phyloP scores from a whole-genome alignment of 1,140 invertebrate genomes.

The Rhopalosiphum maidis region DNA sequence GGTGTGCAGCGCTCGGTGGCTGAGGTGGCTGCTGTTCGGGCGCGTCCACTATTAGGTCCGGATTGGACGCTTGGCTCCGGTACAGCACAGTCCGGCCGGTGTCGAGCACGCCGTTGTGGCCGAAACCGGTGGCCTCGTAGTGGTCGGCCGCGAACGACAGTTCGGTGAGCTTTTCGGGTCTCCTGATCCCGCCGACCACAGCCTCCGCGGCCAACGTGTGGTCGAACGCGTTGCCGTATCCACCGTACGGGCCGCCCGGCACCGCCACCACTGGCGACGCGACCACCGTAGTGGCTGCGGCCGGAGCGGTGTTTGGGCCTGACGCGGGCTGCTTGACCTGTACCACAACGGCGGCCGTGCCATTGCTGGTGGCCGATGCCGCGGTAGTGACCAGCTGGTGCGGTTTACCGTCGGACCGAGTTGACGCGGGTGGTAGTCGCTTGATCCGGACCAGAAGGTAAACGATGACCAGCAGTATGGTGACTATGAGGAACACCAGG shows the following conservation, averaged over 20 bases:
- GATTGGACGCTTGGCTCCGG: constrained; percentile 74
- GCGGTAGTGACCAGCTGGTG: background rate
- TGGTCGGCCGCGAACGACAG: constrained; percentile 70
- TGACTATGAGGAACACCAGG: constrained; percentile 77
- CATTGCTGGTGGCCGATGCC: constrained; percentile 64
- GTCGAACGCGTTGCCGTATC: constrained; percentile 59
- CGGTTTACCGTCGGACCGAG: constrained; percentile 34
- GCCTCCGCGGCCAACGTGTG: constrained; percentile 60
- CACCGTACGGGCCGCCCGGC: constrained; percentile 58
- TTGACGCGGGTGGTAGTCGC: constrained; percentile 71
- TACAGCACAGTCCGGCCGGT: constrained; percentile 61
- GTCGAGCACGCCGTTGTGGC: constrained; percentile 64
- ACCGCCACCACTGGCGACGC: constrained; percentile 63
- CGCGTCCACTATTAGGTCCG: constrained; percentile 83
- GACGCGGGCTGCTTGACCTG: constrained; percentile 61
- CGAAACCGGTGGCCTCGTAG: constrained; percentile 65
- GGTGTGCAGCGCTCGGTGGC: background rate
- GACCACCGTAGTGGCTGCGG: constrained; percentile 62
- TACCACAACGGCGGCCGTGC: constrained; percentile 65
- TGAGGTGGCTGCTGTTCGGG: constrained; percentile 13
- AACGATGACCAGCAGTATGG: constrained; percentile 77
- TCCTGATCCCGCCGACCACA: background rate
- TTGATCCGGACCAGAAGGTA: constrained; percentile 76
- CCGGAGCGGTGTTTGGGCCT: background rate
- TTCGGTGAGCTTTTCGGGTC: constrained; percentile 66